These are phyloP conservation scores for Dipodomys spectabilis DNA, from an alignment of 2,113 vertebrate genomes.

Conservation along the genomic window DNA sequence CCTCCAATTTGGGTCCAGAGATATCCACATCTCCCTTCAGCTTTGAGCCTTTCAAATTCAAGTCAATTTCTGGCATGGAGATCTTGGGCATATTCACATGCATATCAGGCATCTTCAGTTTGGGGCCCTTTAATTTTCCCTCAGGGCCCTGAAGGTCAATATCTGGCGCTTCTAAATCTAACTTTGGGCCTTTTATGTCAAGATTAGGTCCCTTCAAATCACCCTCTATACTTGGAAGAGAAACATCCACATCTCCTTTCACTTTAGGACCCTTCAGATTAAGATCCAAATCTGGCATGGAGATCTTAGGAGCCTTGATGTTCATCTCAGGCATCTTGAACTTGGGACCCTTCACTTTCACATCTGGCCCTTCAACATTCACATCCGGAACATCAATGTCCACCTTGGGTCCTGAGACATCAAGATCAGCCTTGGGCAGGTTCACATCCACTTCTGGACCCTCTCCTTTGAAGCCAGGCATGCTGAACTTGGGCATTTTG, in stretches of 20 bases:
- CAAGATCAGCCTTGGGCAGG: conserved; percentile 69
- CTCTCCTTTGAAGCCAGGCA: conserved; percentile 82
- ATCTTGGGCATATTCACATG: conserved; percentile 83
- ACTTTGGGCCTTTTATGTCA: conserved; percentile 68
- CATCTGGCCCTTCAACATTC: conserved; percentile 74
- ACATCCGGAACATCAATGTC: conserved; percentile 60
- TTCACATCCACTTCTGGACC: conserved; percentile 61
- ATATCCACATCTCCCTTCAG: conserved; percentile 83
- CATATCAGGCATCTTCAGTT: conserved; percentile 84
- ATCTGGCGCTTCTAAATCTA: conserved; percentile 70
- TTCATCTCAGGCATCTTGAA: conserved; percentile 83
- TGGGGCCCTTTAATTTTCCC: conserved; percentile 81
- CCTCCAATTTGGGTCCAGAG: conserved; percentile 73
- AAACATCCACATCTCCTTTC: conserved; percentile 78
- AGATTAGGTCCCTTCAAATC: conserved; percentile 76
- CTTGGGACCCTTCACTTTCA: conserved; percentile 79
- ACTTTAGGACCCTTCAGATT: conserved; percentile 81
- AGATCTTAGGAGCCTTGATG: conserved; percentile 81
- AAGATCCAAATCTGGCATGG: conserved; percentile 78
- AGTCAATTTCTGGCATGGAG: conserved; percentile 84
- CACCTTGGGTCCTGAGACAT: conserved; percentile 41
- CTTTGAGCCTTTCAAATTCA: conserved; percentile 83
- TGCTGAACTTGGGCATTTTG: conserved; percentile 85
- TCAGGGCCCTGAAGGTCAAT: conserved; percentile 74
- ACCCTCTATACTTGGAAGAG: conserved; percentile 74